A percentile compares a stretch with the other conserved stretches of the same genome.
Conservation (phyloP, 2,888 invertebrate genomes). For the Drosophila pegasa region DNA sequence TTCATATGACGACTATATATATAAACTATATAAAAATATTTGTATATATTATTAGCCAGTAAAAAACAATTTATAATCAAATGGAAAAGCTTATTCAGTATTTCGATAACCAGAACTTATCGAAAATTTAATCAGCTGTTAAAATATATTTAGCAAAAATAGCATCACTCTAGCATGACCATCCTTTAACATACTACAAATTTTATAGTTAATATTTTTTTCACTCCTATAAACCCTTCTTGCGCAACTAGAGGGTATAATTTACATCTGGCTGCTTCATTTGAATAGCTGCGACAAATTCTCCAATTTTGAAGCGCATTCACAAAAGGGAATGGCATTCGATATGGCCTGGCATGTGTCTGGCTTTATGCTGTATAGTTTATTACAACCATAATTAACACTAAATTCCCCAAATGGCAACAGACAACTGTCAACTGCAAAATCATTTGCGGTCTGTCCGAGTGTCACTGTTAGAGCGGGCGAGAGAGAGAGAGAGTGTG, state of each 20-base stretch:
- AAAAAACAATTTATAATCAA: too few species aligned
- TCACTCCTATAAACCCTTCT: too few species aligned
- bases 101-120: too few species aligned
- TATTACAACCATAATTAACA: conserved; percentile 80
- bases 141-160: too few species aligned
- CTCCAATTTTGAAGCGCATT: conserved; percentile 18
- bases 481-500: not conserved
- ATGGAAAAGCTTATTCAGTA: not conserved
- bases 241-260: not conserved
- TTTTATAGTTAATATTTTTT: too few species aligned
- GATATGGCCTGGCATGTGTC: conserved; percentile 8
- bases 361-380: conserved; percentile 64
- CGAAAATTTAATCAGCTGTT: not conserved
- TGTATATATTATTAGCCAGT: too few species aligned
- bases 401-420: conserved; percentile 79
- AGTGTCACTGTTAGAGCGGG: conserved; percentile 24
- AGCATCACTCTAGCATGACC: not conserved
- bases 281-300: conserved; percentile 39
- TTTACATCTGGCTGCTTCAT: conserved; percentile 1
- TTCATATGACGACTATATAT: too few species aligned
- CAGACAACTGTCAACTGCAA: conserved; percentile 81
- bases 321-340: not conserved
- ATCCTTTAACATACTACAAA: not conserved
- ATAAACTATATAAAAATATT: too few species aligned
- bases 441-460: conserved; percentile 73